These are phyloP conservation scores for Sinopyrophorus schimmeli DNA, from an alignment of 2,888 invertebrate genomes.

Conservation along the genomic window DNA sequence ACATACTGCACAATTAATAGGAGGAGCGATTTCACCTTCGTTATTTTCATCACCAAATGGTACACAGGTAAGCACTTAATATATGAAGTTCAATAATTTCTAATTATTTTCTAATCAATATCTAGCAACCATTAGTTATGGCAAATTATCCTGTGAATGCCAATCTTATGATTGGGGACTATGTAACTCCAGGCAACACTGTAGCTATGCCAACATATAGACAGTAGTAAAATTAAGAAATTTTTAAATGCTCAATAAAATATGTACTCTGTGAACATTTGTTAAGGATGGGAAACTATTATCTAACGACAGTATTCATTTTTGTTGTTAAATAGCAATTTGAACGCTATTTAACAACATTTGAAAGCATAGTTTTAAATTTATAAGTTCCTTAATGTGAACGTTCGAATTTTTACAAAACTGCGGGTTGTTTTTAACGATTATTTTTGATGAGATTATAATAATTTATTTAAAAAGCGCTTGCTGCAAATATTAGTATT, in stretches of 20 bases:
- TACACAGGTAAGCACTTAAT: slow-evolving; percentile 42
- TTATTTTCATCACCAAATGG: slow-evolving; percentile 59
- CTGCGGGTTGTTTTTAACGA: no score
- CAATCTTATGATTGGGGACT: slow-evolving; percentile 76
- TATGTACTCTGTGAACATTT: slow-evolving; percentile 39
- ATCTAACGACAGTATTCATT: no score
- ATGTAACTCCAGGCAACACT: slow-evolving; percentile 64
- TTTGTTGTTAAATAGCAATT: no score
- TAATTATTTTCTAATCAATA: no score
- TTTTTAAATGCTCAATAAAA: slow-evolving; percentile 44
- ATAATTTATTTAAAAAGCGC: no score
- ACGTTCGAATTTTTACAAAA: no score
- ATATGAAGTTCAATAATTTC: neutral
- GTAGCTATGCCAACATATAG: slow-evolving; percentile 53
- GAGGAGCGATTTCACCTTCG: slow-evolving; percentile 72
- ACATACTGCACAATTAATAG: slow-evolving; percentile 66
- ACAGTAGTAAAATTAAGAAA: slow-evolving; percentile 45
- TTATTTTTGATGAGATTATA: no score
- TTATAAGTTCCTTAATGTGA: no score
- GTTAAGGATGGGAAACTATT: slow-evolving; percentile 37
- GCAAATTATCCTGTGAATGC: slow-evolving; percentile 71
- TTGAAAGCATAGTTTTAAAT: no score
- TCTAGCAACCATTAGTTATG: slow-evolving; percentile 61
- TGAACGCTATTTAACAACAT: no score
- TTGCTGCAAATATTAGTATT: no score